Evolutionary conservation across 2,797 vertebrate genomes (phyloP).

Genomic region (Emydoidea blandingii): DNA sequence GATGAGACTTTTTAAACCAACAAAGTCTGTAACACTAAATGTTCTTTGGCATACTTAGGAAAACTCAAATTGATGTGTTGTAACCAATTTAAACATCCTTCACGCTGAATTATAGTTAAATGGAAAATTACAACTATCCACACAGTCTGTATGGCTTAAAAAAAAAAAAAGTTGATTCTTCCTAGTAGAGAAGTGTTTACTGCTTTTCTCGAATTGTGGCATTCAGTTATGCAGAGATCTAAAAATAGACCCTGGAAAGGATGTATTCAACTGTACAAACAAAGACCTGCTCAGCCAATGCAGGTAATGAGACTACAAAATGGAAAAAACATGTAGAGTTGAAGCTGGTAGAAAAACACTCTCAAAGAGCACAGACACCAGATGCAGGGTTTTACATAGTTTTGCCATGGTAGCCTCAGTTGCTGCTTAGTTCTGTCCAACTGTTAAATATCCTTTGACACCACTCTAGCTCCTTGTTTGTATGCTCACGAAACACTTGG

Average conservation of each 20-base stretch:
- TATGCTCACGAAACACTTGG: not conserved
- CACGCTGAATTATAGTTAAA: slow-evolving; percentile 38
- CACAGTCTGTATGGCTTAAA: slow-evolving; percentile 10
- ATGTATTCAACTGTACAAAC: slow-evolving; percentile 71
- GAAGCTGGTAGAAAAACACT: slow-evolving; percentile 21
- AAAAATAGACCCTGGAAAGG: slow-evolving; percentile 73
- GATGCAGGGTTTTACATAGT: not conserved
- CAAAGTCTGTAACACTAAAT: not conserved
- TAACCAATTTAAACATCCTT: not conserved
- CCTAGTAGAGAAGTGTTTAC: slow-evolving; percentile 37
- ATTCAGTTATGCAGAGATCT: slow-evolving; percentile 35
- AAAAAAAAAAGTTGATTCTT: not conserved
- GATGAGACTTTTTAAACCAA: slow-evolving; percentile 47
- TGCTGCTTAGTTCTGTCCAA: not conserved
- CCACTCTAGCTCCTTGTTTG: not conserved
- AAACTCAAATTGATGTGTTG: not conserved
- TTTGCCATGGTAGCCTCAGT: not conserved
- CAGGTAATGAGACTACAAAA: slow-evolving; percentile 67
- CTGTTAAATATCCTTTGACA: not conserved
- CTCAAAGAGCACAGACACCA: not conserved
- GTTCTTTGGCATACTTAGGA: not conserved
- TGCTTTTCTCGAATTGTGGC: slow-evolving; percentile 50
- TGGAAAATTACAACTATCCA: not conserved
- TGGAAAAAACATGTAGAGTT: slow-evolving; percentile 50
- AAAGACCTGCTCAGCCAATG: slow-evolving; percentile 48